Conservation (phyloP, 1,140 invertebrate genomes). For the Macrobrachium nipponense region DNA sequence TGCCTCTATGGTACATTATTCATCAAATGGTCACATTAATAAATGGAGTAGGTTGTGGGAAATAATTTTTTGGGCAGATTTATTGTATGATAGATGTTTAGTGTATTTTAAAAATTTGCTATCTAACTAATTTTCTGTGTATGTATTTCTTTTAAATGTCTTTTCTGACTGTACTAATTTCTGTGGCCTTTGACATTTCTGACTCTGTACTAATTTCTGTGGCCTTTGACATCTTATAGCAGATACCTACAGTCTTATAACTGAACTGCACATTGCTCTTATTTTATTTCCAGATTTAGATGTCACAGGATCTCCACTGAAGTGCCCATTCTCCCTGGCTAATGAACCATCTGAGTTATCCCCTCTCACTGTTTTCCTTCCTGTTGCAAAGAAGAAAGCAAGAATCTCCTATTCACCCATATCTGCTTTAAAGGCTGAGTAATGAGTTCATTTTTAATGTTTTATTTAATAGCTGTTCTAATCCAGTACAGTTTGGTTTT, state of each 20-base stretch:
- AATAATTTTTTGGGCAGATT: too few relatives aligned
- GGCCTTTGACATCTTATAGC: neutral
- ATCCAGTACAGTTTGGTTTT: too few relatives aligned
- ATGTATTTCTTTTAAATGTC: too few relatives aligned
- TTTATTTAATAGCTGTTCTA: neutral
- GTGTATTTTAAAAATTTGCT: too few relatives aligned
- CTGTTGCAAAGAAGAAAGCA: conserved; percentile 4
- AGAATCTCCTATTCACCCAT: conserved; percentile 6
- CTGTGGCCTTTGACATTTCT: too few relatives aligned
- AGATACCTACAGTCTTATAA: neutral
- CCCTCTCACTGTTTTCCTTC: conserved; percentile 25
- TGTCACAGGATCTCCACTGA: conserved; percentile 38
- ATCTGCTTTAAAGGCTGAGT: conserved; percentile 2
- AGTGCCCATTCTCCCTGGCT: conserved; percentile 24
- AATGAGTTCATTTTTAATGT: neutral
- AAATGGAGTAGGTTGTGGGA: too few relatives aligned
- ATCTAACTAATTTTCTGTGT: too few relatives aligned
- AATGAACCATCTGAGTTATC: neutral
- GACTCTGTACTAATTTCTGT: neutral
- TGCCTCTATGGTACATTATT: too few relatives aligned
- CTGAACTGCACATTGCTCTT: neutral
- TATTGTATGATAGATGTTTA: too few relatives aligned
- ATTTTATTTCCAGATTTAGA: conserved; percentile 22
- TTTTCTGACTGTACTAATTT: too few relatives aligned
- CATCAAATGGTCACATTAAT: too few relatives aligned